These are phyloP conservation scores for Cardiocondyla obscurior DNA, from an alignment of 1,140 invertebrate genomes.

Conservation along the genomic window DNA sequence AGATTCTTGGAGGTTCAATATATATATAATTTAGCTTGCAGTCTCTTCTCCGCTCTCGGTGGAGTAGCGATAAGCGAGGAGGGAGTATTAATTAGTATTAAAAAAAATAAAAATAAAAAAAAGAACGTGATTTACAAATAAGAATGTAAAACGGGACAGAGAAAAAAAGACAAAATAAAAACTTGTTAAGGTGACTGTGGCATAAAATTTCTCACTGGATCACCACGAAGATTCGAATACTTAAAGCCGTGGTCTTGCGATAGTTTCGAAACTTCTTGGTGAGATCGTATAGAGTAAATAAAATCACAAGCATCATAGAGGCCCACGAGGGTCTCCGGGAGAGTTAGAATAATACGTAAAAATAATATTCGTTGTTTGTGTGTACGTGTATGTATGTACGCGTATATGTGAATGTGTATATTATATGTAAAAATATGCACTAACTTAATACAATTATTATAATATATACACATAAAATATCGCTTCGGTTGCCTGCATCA, in stretches of 20 bases:
- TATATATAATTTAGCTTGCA: slow-evolving; percentile 26
- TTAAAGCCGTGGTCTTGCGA: background rate
- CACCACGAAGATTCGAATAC: slow-evolving; percentile 75
- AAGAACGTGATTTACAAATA: slow-evolving; percentile 24
- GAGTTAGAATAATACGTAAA: slow-evolving; percentile 77
- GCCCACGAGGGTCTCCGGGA: slow-evolving; percentile 72
- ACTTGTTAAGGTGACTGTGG: slow-evolving; percentile 70
- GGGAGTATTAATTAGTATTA: slow-evolving; percentile 38
- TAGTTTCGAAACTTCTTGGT: slow-evolving; percentile 77
- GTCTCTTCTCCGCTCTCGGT: slow-evolving; percentile 58
- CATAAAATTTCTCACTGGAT: slow-evolving; percentile 80
- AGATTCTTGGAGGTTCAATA: slow-evolving; percentile 70
- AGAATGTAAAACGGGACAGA: background rate
- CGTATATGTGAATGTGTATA: slow-evolving; percentile 13
- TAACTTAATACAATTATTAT: slow-evolving; percentile 60
- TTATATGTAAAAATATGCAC: slow-evolving; percentile 9
- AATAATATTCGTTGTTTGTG: slow-evolving; percentile 65
- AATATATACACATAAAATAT: slow-evolving; percentile 63
- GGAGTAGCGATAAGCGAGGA: slow-evolving; percentile 32
- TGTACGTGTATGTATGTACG: slow-evolving; percentile 8
- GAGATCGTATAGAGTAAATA: slow-evolving; percentile 78
- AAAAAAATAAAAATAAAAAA: no score
- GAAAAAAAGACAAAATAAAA: background rate
- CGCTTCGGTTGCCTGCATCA: slow-evolving; percentile 50
- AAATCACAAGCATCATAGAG: slow-evolving; percentile 83